Percentiles rank a stretch among this genome's conserved stretches.
Conservation (phyloP, 2,113 vertebrate genomes). For the Myodes glareolus region DNA sequence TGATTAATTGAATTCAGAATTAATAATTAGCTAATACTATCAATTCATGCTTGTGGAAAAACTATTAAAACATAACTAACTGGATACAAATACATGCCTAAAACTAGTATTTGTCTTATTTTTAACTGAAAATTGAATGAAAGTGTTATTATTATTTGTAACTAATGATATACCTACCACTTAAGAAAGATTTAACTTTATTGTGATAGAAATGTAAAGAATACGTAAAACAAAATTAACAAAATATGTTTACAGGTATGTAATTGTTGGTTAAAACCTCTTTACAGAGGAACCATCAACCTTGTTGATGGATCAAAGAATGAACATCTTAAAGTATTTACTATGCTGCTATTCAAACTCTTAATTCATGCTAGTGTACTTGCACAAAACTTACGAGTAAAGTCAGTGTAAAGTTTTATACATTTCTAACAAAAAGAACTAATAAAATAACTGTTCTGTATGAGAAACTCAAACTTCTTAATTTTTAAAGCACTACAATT, state of each 20-base stretch:
- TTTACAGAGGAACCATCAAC: background rate
- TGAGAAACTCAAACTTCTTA: slow-evolving; percentile 44
- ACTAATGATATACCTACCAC: background rate
- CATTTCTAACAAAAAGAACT: slow-evolving; percentile 32
- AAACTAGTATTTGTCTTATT: slow-evolving; percentile 1
- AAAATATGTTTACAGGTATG: background rate
- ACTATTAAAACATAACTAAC: background rate
- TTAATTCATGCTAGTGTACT: background rate
- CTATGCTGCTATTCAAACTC: background rate
- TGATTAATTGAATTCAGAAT: background rate
- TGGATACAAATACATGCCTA: background rate
- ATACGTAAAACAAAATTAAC: background rate
- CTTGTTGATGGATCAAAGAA: background rate
- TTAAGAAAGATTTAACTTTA: background rate
- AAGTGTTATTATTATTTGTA: slow-evolving; percentile 44
- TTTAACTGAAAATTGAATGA: slow-evolving; percentile 40
- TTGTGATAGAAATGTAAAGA: background rate
- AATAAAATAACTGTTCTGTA: background rate
- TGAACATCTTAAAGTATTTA: slow-evolving; percentile 24
- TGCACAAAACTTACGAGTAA: slow-evolving; percentile 8
- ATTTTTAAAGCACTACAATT: background rate
- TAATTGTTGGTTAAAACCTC: background rate
- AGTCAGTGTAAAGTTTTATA: background rate
- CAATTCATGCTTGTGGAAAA: background rate
- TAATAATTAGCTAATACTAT: background rate